A percentile compares a stretch with the other conserved stretches of the same genome.
Conservation (phyloP, 2,113 vertebrate genomes). For the Ictalurus furcatus region DNA sequence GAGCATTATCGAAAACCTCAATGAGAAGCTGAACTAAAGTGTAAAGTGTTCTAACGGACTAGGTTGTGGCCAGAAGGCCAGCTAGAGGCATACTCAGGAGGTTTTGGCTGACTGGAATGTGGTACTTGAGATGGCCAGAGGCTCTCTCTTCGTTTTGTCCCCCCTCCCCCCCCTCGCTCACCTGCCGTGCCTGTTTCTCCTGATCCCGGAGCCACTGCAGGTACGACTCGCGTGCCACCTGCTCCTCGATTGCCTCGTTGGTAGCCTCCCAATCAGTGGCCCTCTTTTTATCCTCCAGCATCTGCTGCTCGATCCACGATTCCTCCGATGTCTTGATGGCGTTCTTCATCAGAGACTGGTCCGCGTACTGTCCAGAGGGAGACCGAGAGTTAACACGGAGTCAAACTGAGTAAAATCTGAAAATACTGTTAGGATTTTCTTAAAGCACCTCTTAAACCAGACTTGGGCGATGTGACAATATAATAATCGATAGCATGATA, state of each 20-base stretch:
- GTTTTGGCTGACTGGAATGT: not conserved
- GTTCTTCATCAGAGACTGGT: constrained; percentile 92
- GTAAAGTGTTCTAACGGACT: not conserved
- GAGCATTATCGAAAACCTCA: not conserved
- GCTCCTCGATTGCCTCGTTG: constrained; percentile 96
- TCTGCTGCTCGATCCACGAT: constrained; percentile 97
- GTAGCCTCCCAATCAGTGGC: constrained; percentile 96
- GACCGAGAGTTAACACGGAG: not conserved
- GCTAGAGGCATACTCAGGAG: not conserved
- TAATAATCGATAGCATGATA: not conserved
- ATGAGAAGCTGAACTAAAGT: not conserved
- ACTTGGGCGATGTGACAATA: not conserved
- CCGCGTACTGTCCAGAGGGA: constrained; percentile 76
- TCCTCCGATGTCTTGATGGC: constrained; percentile 96
- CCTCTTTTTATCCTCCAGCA: constrained; percentile 94
- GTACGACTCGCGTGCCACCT: constrained; percentile 92
- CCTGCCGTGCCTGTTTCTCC: constrained; percentile 91
- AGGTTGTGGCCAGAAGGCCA: not conserved
- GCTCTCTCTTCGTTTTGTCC: not conserved
- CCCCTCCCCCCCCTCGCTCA: constrained; percentile 40
- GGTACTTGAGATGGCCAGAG: not conserved
- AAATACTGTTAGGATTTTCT: not conserved
- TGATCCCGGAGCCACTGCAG: constrained; percentile 94
- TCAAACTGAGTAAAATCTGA: not conserved
- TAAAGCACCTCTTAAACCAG: not conserved